These are phyloP conservation scores for Pardalotus punctatus DNA, from an alignment of 2,113 vertebrate genomes.

Conservation along the genomic window DNA sequence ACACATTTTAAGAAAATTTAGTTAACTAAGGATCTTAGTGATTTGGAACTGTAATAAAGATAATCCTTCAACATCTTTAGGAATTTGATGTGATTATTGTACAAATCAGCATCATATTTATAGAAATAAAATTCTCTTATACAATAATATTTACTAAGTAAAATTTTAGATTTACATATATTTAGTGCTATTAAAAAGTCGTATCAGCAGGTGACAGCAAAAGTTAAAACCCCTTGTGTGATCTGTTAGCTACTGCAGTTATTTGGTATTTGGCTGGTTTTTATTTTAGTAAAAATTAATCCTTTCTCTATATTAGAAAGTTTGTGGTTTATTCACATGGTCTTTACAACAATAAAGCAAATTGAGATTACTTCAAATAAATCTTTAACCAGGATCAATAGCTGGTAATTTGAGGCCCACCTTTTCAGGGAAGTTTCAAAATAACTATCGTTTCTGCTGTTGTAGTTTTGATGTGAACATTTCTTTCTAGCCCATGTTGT, in stretches of 20 bases:
- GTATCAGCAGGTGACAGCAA: not conserved
- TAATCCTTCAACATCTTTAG: conserved; percentile 6
- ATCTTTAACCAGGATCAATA: not conserved
- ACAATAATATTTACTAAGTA: not conserved
- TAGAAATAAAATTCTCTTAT: not conserved
- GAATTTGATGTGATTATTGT: not conserved
- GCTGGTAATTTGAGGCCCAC: not conserved
- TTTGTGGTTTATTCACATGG: not conserved
- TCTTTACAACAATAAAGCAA: not conserved
- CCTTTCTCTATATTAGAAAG: not conserved
- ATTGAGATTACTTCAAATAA: not conserved
- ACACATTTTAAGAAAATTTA: not conserved
- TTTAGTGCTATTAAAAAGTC: conserved; percentile 3
- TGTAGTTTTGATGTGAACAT: not conserved
- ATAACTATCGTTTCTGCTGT: not conserved
- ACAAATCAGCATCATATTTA: not conserved
- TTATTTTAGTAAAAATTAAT: not conserved
- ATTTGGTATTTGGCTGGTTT: not conserved
- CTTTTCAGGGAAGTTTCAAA: not conserved
- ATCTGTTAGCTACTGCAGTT: not conserved
- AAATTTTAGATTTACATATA: not conserved
- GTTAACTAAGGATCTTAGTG: not conserved
- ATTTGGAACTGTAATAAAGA: not conserved
- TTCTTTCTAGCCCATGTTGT: not conserved
- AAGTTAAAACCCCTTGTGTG: not conserved